Evolutionary conservation across 2,888 invertebrate species (phyloP).

Genomic region (Slavum lentiscoides): DNA sequence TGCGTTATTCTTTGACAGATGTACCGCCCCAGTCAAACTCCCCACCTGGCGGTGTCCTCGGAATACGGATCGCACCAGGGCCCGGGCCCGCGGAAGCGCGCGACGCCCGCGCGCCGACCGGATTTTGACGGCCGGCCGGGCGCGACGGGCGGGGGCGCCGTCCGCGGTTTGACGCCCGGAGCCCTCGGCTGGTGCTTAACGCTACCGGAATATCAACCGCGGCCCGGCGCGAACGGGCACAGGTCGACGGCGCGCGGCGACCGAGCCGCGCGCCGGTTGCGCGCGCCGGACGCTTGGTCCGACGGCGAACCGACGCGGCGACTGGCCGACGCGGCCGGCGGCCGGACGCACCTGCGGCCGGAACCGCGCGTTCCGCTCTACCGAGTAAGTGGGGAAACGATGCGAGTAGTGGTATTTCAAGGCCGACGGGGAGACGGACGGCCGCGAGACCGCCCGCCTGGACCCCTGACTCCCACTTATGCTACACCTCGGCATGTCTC

Average conservation of each 20-base stretch:
- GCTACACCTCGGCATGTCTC: conserved; percentile 68
- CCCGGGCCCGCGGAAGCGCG: background rate
- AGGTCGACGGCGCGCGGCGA: conserved; percentile 32
- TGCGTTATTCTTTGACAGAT: conserved; percentile 71
- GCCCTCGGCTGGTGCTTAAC: conserved; percentile 26
- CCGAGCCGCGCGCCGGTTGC: conserved; percentile 58
- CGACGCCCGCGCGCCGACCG: background rate
- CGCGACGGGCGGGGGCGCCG: background rate
- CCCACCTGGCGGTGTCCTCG: conserved; percentile 68
- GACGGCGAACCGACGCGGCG: conserved; percentile 34
- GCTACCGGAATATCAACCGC: conserved; percentile 26
- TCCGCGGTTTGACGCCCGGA: conserved; percentile 32
- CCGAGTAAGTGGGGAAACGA: no score
- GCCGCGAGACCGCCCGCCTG: conserved; percentile 22
- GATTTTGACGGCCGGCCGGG: conserved; percentile 6
- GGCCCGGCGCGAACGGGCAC: conserved; percentile 23
- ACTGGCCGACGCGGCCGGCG: conserved; percentile 57
- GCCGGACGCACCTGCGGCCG: conserved; percentile 59
- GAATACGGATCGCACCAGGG: conserved; percentile 62
- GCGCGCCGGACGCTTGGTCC: background rate
- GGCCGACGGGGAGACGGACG: conserved; percentile 58
- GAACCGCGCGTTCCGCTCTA: conserved; percentile 58
- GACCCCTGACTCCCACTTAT: conserved; percentile 63
- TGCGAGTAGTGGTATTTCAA: conserved; percentile 63
- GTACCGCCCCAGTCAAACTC: conserved; percentile 72